phyloP scores from a whole-genome alignment of 2,888 invertebrate genomes.

The Deilephila elpenor region DNA sequence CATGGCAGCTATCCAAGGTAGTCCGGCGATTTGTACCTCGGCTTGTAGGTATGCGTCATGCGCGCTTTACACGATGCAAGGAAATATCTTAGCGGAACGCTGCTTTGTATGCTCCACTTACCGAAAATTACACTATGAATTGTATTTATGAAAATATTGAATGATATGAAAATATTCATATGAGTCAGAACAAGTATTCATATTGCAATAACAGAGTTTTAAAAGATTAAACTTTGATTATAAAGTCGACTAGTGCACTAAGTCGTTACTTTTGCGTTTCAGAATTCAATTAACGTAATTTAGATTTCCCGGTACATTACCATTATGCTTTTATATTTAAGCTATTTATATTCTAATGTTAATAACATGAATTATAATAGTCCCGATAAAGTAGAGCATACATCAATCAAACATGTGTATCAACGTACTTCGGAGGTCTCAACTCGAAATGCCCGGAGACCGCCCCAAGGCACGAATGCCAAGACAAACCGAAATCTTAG shows the following conservation, averaged over 20 bases:
- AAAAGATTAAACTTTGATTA: too few relatives aligned
- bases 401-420: conserved; percentile 14
- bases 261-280: too few relatives aligned
- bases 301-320: too few relatives aligned
- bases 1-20: conserved; percentile 59
- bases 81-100: conserved; percentile 54
- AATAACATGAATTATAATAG: background rate
- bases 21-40: conserved; percentile 63
- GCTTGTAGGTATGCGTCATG: conserved; percentile 58
- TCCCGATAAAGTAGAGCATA: conserved; percentile 35
- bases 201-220: too few relatives aligned
- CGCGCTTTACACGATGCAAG: conserved; percentile 56
- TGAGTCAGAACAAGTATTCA: too few relatives aligned
- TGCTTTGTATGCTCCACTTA: conserved; percentile 54
- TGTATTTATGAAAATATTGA: too few relatives aligned
- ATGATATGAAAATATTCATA: too few relatives aligned
- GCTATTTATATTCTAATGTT: too few relatives aligned
- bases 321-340: too few relatives aligned
- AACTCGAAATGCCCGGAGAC: conserved; percentile 75
- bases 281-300: too few relatives aligned
- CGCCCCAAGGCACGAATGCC: conserved; percentile 79
- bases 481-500: conserved; percentile 84
- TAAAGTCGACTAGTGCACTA: too few relatives aligned
- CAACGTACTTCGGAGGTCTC: conserved; percentile 53
- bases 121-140: too few relatives aligned